Evolutionary conservation across 2,113 vertebrate species (phyloP), one percentile per base, ranked within the genome.

Genomic region (Ophthalmolycus amberensis): DNA sequence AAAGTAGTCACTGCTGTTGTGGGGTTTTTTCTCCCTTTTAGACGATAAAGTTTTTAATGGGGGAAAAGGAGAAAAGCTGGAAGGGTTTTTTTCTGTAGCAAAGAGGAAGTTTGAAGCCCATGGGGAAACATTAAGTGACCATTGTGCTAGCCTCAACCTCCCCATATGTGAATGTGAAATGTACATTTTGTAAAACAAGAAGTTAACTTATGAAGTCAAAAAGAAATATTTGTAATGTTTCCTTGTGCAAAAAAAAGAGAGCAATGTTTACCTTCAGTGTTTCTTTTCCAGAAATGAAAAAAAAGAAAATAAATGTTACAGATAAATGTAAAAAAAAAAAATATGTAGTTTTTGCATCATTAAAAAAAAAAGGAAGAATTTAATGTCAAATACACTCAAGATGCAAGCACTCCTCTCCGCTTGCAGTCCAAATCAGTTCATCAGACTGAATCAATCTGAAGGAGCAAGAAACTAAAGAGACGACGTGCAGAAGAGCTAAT

Each of bases 141-240:
- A 34, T 90, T 83, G 77, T 90, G 85, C 85, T 85, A 66, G 66
- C 85, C 70, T 86, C 80, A 76, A 93, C 75, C 90, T 94, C 90
- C 88, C 89, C 40, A 91, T 95, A 95, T 94, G 96, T 97, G 94
- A 96, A 95, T 95, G 95, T 97, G 95, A 95, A 94, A 92, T 92
- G 91, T 93, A 94, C 91, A 95, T 97, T 96, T 97, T 97, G 94
- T 97, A 97, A 89, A 68, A 64, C 11, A 11, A 66, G 82, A 92
- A 90, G 63, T 78, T 89, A 93, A 95, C 88, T 89, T 90, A 94
- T 94, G 90, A 94, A 88, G 94, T 94, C 91, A 84, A 94, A 95
- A 81, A 94, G 83, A 81, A 79, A 95, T 95, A 93, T 96, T 96
- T 97, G 96, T 96, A 94, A 93, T 96, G 89, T 92, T 90, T 95